These are phyloP conservation scores for Sebastes goodei DNA, from an alignment of 2,797 vertebrate genomes.

Conservation along the genomic window DNA sequence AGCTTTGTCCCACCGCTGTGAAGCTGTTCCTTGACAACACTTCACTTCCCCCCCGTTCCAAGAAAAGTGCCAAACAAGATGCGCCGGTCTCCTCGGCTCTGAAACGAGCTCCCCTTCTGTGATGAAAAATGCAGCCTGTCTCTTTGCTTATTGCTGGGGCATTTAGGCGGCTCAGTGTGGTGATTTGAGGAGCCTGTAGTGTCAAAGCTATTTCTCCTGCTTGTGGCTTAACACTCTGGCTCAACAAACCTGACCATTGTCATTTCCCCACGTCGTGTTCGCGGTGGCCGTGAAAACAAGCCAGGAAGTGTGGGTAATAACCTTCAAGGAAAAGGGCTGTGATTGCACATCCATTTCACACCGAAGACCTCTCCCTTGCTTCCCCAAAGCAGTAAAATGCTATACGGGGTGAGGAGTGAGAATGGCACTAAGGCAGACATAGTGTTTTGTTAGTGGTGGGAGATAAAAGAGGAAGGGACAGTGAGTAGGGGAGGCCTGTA, in stretches of 20 bases:
- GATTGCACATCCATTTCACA: constrained; percentile 82
- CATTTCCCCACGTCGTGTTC: constrained; percentile 75
- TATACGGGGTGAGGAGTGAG: constrained; percentile 64
- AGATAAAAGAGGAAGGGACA: constrained; percentile 59
- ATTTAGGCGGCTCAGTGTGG: constrained; percentile 78
- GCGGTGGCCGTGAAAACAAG: constrained; percentile 74
- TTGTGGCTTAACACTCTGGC: constrained; percentile 76
- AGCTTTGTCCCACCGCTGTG: constrained; percentile 74
- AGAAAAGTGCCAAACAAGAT: constrained; percentile 74
- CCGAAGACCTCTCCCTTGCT: constrained; percentile 67
- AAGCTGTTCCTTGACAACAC: constrained; percentile 73
- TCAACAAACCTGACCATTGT: constrained; percentile 83
- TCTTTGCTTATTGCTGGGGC: constrained; percentile 78
- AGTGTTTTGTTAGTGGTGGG: constrained; percentile 67
- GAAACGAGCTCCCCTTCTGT: constrained; percentile 77
- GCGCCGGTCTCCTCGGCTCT: constrained; percentile 45
- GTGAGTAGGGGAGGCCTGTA: constrained; percentile 18
- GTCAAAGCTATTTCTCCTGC: constrained; percentile 80
- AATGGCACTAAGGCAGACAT: constrained; percentile 60
- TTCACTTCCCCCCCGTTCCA: constrained; percentile 54
- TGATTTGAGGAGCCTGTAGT: constrained; percentile 78
- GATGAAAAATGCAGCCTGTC: constrained; percentile 78
- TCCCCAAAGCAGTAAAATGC: constrained; percentile 72
- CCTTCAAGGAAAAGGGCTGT: constrained; percentile 80
- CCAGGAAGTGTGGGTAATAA: constrained; percentile 80